Evolutionary conservation across 2,113 vertebrate species (phyloP), one percentile per base, ranked within the genome.

Genomic region (Toxostoma redivivum): DNA sequence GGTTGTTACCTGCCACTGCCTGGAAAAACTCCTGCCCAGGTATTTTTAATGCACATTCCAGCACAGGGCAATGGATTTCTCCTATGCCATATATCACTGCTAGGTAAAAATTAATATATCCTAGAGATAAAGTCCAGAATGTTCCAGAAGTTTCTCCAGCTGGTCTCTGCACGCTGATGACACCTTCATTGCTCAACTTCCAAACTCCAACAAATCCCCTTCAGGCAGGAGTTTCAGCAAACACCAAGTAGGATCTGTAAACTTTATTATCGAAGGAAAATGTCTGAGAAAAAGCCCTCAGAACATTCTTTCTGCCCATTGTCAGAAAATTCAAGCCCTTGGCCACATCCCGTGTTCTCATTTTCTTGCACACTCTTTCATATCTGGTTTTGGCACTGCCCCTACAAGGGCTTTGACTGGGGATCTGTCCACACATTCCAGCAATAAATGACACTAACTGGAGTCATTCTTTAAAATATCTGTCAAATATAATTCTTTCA

Each of bases 351-450:
- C 5, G 0, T 20, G 0, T 35, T 60, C 42, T 60, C 82, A 73
- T 87, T 69, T 88, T 73, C 81, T 66, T 51, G 53, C 48, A 4
- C 42, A 4, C 86, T 78, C 87, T 89, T 94, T 78, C 86, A 18
- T 81, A 93, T 88, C 88, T 96, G 93, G 89, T 77, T 86, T 94
- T 95, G 92, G 87, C 67, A 58, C 85, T 76, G 79, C 44, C 92
- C 70, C 67, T 37, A 7, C 20, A n/a, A 90, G 62, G 78, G 62
- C 76, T 95, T n/a, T 44, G 74, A 83, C 79, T 86, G 10, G 23
- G 71, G 86, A 56, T 94, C 80, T 67, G 72, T 90, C 93, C 92
- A 35, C 82, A 78, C 76, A 71, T 92, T 88, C 76, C 82, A 72
- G 90, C 88, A 47, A 76, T 60, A 81, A 93, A 88, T 80, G 92